Evolutionary conservation across 2,888 invertebrate species (phyloP), one percentile per base, ranked within the genome.

Genomic region (Baccha elongata): DNA sequence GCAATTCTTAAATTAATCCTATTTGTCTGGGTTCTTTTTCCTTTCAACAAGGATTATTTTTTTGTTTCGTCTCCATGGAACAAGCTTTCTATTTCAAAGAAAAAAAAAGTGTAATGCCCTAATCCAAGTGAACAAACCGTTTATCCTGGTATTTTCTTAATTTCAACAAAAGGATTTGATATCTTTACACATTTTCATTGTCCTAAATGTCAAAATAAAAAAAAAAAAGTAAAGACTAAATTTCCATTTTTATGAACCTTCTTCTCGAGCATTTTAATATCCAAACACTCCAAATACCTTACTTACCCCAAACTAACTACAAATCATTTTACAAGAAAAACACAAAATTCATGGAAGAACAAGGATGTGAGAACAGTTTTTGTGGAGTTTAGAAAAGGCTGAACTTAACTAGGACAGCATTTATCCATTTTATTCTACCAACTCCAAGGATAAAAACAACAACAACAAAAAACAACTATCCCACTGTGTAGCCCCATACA

Each of bases 331-430:
- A 52, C 17, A 71, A 55, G 29, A 40, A 69, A 37, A 42, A 26
- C 32, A 68, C 35, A 8, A 10, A 37, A 32, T 17, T 2, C 15
- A n/a, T n/a, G 53, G 23, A 37, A 46, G 44, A 46, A 68, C 53
- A 69, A 65, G 44, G 50, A 69, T 52, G 52, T 69, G 68, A 35
- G 52, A 64, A 64, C 69, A 52, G 58, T 65, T 75, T 53, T 75
- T 64, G 55, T 50, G 52, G 64, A 55, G 42, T 53, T 62, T 42
- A 11, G 40, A 46, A 62, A 71, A 67, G 53, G 40, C 75, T 48
- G 76, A 65, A 76, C 65, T 75, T 71, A 60, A 81, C 76, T 81
- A 67, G 81, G 46, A 44, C 44, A 53, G 65, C 71, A 60, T 65
- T 72, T 76, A 60, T 44, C 55, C 76, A 46, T 46, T 3, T 62